Percentiles rank a stretch among this genome's conserved stretches.
These are phyloP conservation scores for Odocoileus virginianus DNA, from an alignment of 2,113 vertebrate genomes.

Conservation along the genomic window DNA sequence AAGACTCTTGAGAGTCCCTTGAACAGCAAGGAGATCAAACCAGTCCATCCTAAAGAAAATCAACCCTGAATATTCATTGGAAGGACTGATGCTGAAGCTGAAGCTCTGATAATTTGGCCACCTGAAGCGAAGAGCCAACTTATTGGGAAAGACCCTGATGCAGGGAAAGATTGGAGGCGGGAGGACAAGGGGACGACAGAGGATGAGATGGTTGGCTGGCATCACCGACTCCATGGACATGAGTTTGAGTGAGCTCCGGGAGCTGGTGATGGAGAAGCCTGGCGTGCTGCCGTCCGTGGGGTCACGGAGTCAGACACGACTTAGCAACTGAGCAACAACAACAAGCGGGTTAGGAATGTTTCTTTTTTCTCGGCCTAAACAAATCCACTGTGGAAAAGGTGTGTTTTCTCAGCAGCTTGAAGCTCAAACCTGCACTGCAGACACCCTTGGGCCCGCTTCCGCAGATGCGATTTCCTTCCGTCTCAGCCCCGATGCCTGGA, in stretches of 20 bases:
- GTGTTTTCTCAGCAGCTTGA: neutral
- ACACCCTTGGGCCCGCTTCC: too few relatives aligned
- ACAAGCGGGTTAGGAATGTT: neutral
- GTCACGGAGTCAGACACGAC: neutral
- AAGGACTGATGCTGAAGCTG: neutral
- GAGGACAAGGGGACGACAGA: neutral
- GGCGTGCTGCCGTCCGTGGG: fast-evolving
- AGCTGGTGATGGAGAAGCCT: neutral
- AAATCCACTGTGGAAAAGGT: neutral
- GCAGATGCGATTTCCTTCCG: fast-evolving
- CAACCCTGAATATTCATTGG: neutral
- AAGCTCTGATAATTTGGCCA: neutral
- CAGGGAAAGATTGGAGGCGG: neutral
- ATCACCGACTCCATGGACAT: neutral
- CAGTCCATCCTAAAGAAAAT: neutral
- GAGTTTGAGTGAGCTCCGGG: neutral
- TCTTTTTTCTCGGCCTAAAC: neutral
- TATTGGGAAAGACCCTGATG: neutral
- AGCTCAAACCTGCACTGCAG: neutral
- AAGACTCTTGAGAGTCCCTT: neutral
- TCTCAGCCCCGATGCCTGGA: too few relatives aligned
- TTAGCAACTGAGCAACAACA: neutral
- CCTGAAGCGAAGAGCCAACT: neutral
- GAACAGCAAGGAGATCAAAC: neutral
- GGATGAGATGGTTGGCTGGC: neutral